phyloP scores from a whole-genome alignment of 1,140 invertebrate species.

The Alviniconcha marisindica region DNA sequence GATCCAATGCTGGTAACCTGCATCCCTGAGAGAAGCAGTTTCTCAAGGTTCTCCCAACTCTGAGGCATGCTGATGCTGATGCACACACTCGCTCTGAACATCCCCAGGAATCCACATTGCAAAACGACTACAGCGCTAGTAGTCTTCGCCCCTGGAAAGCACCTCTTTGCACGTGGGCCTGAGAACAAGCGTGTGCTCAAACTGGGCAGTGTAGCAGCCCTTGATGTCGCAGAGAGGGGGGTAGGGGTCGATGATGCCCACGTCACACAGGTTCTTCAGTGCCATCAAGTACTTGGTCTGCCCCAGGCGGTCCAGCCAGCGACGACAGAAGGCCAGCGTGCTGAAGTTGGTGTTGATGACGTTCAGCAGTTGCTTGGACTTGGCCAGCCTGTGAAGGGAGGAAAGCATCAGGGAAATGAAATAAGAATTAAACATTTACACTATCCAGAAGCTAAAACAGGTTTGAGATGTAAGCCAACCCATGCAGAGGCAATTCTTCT shows the following conservation, averaged over 20 bases:
- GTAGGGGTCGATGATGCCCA: slow-evolving; percentile 93
- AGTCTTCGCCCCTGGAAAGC: slow-evolving; percentile 96
- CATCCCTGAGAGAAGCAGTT: too few relatives aligned
- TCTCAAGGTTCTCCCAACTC: too few relatives aligned
- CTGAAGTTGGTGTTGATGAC: slow-evolving; percentile 99
- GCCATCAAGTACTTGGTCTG: slow-evolving; percentile 99
- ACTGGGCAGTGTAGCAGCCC: slow-evolving; percentile 99
- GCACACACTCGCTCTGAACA: too few relatives aligned
- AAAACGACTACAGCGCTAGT: slow-evolving; percentile 78
- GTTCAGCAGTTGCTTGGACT: slow-evolving; percentile 94
- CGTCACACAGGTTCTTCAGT: slow-evolving; percentile 97
- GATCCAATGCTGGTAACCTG: too few relatives aligned
- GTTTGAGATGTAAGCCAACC: too few relatives aligned
- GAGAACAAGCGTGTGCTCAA: slow-evolving; percentile 98
- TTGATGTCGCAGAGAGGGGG: slow-evolving; percentile 98
- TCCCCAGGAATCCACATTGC: too few relatives aligned
- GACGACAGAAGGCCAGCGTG: slow-evolving; percentile 98
- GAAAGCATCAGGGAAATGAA: too few relatives aligned
- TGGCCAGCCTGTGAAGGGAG: slow-evolving; percentile 73
- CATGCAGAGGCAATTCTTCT: too few relatives aligned
- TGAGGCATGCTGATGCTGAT: too few relatives aligned
- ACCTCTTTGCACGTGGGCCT: slow-evolving; percentile 99
- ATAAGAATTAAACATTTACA: too few relatives aligned
- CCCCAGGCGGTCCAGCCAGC: slow-evolving; percentile 98
- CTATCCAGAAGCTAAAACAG: too few relatives aligned